These are phyloP conservation scores for Uropsilus gracilis DNA, from an alignment of 2,113 vertebrate genomes.

Conservation along the genomic window DNA sequence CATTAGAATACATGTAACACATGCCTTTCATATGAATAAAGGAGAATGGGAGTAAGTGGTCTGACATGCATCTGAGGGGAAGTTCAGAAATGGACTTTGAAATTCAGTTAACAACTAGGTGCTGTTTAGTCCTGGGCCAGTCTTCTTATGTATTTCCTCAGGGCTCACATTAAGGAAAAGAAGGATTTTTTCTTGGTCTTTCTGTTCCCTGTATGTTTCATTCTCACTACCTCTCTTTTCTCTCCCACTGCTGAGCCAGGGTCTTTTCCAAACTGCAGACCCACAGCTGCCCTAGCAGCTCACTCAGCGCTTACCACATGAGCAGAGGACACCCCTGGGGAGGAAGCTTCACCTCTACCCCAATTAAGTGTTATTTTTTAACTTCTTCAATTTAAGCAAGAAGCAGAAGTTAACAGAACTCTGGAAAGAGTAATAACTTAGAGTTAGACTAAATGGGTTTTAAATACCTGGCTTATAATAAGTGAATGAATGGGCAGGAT, in stretches of 20 bases:
- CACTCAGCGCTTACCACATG: background rate
- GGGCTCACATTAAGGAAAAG: background rate
- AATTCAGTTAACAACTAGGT: background rate
- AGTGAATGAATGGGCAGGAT: background rate
- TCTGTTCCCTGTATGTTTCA: background rate
- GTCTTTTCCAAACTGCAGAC: background rate
- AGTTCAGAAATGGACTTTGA: background rate
- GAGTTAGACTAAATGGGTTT: background rate
- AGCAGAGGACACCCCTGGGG: background rate
- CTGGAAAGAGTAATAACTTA: background rate
- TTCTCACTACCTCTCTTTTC: background rate
- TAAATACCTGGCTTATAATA: background rate
- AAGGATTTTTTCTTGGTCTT: background rate
- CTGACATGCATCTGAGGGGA: background rate
- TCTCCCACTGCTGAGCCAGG: background rate
- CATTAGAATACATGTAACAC: background rate
- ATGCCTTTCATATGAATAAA: background rate
- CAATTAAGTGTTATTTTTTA: background rate
- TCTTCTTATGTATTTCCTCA: background rate
- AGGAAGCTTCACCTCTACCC: background rate
- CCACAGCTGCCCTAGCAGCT: background rate
- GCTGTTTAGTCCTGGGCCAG: background rate
- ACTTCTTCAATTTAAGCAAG: background rate
- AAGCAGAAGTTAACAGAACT: background rate
- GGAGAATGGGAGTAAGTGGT: background rate